Conservation (phyloP, 1,140 invertebrate species). For the Venustaconcha ellipsiformis region DNA sequence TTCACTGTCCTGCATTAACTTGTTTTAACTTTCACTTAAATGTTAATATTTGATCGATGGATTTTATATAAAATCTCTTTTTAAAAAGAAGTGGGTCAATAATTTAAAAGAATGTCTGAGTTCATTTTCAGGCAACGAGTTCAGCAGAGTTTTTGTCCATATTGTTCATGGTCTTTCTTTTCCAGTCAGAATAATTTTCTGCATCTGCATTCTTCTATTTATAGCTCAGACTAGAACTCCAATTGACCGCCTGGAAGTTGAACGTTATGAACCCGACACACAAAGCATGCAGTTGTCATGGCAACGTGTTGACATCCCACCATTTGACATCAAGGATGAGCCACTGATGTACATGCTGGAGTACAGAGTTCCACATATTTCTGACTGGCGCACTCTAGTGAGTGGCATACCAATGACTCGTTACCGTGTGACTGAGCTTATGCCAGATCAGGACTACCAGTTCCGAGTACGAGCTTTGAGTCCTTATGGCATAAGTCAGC, state of each 20-base stretch:
- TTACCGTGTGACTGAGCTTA: conserved; percentile 55
- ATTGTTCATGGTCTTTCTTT: too few relatives aligned
- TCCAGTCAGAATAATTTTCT: too few relatives aligned
- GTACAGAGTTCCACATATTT: conserved; percentile 45
- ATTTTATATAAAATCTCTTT: too few relatives aligned
- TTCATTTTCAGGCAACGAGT: too few relatives aligned
- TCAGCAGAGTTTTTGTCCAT: too few relatives aligned
- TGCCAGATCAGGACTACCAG: conserved; percentile 81
- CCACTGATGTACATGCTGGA: conserved; percentile 63
- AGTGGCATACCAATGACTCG: conserved; percentile 52
- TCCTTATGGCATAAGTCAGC: conserved; percentile 95
- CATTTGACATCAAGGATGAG: conserved; percentile 51
- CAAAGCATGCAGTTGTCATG: conserved; percentile 52
- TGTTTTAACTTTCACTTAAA: too few relatives aligned
- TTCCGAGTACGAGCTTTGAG: conserved; percentile 98
- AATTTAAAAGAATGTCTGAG: too few relatives aligned
- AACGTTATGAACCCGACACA: conserved; percentile 54
- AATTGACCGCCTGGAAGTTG: conserved; percentile 49
- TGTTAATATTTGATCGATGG: too few relatives aligned
- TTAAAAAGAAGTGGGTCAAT: too few relatives aligned
- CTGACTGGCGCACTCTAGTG: conserved; percentile 56
- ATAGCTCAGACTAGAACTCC: conserved; percentile 49
- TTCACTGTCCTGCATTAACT: too few relatives aligned
- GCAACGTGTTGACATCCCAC: conserved; percentile 55
- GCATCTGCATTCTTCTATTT: conserved; percentile 9